Evolutionary conservation across 2,113 vertebrate species (phyloP), one percentile per base, ranked within the genome.

Genomic region (Potamarius usumacintae): DNA sequence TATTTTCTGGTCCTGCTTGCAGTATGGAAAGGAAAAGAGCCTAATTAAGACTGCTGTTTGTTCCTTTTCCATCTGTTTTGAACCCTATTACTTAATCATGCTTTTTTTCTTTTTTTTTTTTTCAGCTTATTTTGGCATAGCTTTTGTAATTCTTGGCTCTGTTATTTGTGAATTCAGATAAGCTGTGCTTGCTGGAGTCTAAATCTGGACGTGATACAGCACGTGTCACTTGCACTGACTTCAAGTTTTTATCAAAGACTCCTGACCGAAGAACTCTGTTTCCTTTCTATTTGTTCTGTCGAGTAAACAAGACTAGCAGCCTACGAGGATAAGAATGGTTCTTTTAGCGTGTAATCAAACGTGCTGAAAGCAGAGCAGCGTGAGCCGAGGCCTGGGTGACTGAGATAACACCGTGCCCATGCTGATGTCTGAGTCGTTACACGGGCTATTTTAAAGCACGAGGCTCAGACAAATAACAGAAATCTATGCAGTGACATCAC

Each of bases 391-490:
- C 42, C 84, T 67, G 76, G 67, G 34, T 58, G 42, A 10, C 62
- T 63, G n/a, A 87, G 82, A 85, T 42, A 77, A 30, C 22, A 65
- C 63, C 14, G 42, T 58, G 52, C 83, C 7, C 14, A 1, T 79
- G 27, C 27, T 76, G 6, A 25, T 77, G 83, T 85, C 76, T 5
- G 12, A 71, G 85, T 80, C 63, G 74, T 88, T 86, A 91, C 86
- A 88, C 86, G 63, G 89, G 71, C 55, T 89, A 87, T 91, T 89
- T 69, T 89, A 85, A 30, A 82, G 76, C 82, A 84, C 57, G 88
- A 82, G 80, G 20, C 86, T 27, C 65, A 89, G 87, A 74, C 65
- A 27, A 71, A 52, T 55, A 34, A 53, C 50, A 84, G 27, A 77
- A 72, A 85, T 74, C 53, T 12, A 60, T 71, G 42, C 25, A 65